phyloP scores from a whole-genome alignment of 2,113 vertebrate species.

The Rhabdomys dilectus region DNA sequence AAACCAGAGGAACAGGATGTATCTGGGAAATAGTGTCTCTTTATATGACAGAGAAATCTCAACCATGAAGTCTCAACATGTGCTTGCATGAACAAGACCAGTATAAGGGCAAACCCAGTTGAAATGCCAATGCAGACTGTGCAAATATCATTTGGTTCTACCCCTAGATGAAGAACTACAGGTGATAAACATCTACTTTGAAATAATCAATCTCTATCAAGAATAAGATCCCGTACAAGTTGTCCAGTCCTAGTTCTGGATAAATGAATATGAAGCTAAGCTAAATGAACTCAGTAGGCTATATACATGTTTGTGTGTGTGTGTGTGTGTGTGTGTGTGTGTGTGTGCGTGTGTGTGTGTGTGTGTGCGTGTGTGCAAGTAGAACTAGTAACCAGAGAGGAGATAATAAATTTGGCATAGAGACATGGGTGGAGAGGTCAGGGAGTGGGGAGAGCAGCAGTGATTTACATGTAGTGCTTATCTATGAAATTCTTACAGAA shows the following conservation, averaged over 20 bases:
- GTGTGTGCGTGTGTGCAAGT: neutral
- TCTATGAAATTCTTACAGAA: neutral
- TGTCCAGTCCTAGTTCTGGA: neutral
- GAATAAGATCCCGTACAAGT: rapidly evolving
- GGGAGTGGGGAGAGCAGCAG: rapidly evolving
- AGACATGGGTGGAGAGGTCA: rapidly evolving
- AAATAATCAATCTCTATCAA: neutral
- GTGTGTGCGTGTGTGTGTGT: neutral
- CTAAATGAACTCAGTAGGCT: neutral
- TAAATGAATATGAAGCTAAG: neutral
- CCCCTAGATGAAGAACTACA: neutral
- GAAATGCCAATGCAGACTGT: neutral
- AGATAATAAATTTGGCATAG: neutral
- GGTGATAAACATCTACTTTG: neutral
- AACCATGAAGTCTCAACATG: neutral
- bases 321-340: neutral
- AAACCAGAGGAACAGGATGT: neutral
- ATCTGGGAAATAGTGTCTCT: neutral
- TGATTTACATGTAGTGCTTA: no score
- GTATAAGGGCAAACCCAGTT: neutral
- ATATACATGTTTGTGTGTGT: neutral
- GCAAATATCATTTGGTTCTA: neutral
- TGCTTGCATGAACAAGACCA: neutral
- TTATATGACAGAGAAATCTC: neutral
- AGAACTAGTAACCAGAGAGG: neutral